Percentiles rank a stretch among this genome's conserved stretches.
Conservation (phyloP, 2,888 invertebrate genomes). For the Aethes cnicana region DNA sequence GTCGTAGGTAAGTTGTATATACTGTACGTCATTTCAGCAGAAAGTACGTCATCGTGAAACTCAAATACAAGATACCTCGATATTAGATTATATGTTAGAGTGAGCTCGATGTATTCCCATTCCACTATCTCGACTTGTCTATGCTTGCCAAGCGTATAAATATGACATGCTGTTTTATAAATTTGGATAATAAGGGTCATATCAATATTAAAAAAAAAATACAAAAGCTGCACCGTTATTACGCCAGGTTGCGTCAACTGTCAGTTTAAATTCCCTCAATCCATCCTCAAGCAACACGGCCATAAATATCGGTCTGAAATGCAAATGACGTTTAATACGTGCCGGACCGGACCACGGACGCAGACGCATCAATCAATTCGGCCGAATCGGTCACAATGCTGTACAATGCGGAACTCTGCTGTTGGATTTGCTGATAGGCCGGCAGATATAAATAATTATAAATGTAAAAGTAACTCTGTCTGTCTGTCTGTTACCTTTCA, state of each 20-base stretch:
- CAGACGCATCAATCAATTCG: conserved; percentile 26
- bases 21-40: too few relatives aligned
- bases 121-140: too few relatives aligned
- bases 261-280: conserved; percentile 10
- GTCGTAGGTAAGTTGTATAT: background rate
- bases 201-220: background rate
- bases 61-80: too few relatives aligned
- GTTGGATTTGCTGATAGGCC: too few relatives aligned
- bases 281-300: conserved; percentile 2
- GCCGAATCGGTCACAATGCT: conserved; percentile 19
- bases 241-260: background rate
- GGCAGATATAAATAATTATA: too few relatives aligned
- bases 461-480: conserved; percentile 1
- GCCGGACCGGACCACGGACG: background rate
- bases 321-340: conserved; percentile 4
- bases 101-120: too few relatives aligned
- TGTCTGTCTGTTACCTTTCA: background rate
- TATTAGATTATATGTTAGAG: too few relatives aligned
- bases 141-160: too few relatives aligned
- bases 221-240: background rate
- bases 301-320: too few relatives aligned
- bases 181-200: background rate
- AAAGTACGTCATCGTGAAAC: too few relatives aligned
- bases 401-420: conserved; percentile 3
- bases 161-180: too few relatives aligned